Conservation (phyloP, 1,140 invertebrate genomes). For the Temnothorax longispinosus region DNA sequence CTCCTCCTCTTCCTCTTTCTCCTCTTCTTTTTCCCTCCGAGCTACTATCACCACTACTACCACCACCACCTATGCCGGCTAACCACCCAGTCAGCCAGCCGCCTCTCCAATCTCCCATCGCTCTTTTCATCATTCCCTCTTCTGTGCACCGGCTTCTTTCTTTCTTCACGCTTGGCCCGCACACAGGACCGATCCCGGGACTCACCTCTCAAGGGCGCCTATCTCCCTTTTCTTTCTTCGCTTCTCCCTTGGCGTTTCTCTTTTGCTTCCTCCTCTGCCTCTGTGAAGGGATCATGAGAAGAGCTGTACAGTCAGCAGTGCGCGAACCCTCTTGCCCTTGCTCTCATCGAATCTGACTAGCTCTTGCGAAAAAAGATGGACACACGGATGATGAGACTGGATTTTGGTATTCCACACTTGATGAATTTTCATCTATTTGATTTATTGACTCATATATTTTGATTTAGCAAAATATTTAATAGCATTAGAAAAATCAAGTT, state of each 20-base stretch:
- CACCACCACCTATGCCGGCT: conserved; percentile 62
- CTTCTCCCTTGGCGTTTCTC: conserved; percentile 4
- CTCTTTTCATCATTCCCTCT: conserved; percentile 79
- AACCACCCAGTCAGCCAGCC: conserved; percentile 60
- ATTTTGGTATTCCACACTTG: conserved; percentile 21
- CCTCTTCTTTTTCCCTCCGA: conserved; percentile 68
- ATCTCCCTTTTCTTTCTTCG: conserved; percentile 37
- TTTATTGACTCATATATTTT: not conserved
- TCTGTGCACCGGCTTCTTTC: conserved; percentile 75
- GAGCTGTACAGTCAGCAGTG: conserved; percentile 56
- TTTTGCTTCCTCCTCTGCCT: conserved; percentile 46
- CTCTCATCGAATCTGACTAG: conserved; percentile 44
- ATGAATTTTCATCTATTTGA: conserved; percentile 24
- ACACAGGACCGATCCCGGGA: conserved; percentile 70
- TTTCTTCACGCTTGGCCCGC: conserved; percentile 78
- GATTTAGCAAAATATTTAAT: not conserved
- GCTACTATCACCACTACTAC: conserved; percentile 69
- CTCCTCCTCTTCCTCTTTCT: conserved; percentile 74
- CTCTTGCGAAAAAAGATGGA: conserved; percentile 41
- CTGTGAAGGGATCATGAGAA: conserved; percentile 63
- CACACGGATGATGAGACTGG: conserved; percentile 36
- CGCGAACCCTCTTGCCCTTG: conserved; percentile 62
- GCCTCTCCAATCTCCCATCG: conserved; percentile 71
- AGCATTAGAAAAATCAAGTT: not conserved
- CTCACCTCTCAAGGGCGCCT: conserved; percentile 73